Conservation (phyloP, 2,888 invertebrate genomes). For the Oxycera nigricornis region DNA sequence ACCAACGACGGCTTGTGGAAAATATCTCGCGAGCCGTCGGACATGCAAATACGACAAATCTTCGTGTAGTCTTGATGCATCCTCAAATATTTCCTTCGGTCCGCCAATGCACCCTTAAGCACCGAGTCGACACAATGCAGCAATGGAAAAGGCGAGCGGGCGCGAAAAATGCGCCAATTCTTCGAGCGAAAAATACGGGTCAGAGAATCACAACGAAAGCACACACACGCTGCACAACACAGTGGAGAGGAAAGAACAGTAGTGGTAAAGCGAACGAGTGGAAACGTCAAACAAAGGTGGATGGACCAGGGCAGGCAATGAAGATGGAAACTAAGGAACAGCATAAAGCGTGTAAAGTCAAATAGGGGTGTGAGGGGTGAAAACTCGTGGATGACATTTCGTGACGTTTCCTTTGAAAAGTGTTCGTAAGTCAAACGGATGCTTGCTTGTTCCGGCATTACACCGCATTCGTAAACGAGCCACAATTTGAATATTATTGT, state of each 20-base stretch:
- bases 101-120: neutral
- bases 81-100: too few relatives aligned
- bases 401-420: too few relatives aligned
- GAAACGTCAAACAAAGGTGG: neutral
- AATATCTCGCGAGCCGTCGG: slow-evolving; percentile 48
- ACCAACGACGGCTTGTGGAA: slow-evolving; percentile 41
- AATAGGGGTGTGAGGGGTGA: too few relatives aligned
- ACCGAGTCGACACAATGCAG: neutral
- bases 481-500: too few relatives aligned
- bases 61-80: slow-evolving; percentile 46
- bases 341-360: too few relatives aligned
- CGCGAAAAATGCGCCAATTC: slow-evolving; percentile 33
- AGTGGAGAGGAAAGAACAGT: slow-evolving; percentile 3
- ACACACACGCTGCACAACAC: slow-evolving; percentile 10
- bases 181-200: neutral
- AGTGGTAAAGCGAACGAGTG: neutral
- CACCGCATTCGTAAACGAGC: too few relatives aligned
- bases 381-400: too few relatives aligned
- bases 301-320: neutral
- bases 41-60: slow-evolving; percentile 48
- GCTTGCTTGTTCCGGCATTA: too few relatives aligned
- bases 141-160: neutral
- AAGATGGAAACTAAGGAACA: neutral
- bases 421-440: too few relatives aligned
- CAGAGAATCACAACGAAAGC: slow-evolving; percentile 16